phyloP scores from a whole-genome alignment of 2,888 invertebrate species.

The Sussaba pulchella region DNA sequence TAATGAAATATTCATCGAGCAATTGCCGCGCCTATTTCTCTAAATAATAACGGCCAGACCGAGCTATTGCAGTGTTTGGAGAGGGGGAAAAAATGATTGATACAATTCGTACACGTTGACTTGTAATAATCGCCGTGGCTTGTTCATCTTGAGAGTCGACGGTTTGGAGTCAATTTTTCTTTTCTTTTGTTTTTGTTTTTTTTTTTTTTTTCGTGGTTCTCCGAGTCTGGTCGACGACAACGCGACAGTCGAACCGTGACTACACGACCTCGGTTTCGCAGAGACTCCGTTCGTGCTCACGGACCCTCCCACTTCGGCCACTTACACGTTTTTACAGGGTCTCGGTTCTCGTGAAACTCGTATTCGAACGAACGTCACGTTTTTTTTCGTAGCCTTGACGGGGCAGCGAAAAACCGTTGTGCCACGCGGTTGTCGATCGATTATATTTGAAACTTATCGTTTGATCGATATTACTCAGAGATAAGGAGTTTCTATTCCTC shows the following conservation, averaged over 20 bases:
- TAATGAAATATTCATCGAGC: constrained; percentile 12
- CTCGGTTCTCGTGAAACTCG: neutral
- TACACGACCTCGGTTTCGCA: constrained; percentile 26
- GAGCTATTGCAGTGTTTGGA: neutral
- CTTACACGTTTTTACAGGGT: neutral
- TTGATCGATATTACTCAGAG: neutral
- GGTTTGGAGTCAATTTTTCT: constrained; percentile 10
- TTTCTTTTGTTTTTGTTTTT: neutral
- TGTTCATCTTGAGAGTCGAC: constrained; percentile 24
- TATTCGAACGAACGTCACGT: neutral
- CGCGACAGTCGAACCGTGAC: constrained; percentile 42
- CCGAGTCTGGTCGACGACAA: constrained; percentile 35
- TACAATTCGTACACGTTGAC: neutral
- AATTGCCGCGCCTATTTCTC: constrained; percentile 9
- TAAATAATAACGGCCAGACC: constrained; percentile 1
- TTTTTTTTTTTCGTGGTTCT: constrained; percentile 4
- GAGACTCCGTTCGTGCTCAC: neutral
- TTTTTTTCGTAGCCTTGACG: neutral
- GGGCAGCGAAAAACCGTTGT: neutral
- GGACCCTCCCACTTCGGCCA: constrained; percentile 45
- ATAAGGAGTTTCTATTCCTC: too few relatives aligned
- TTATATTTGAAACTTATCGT: neutral
- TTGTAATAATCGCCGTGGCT: constrained; percentile 29
- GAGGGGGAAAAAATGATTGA: neutral
- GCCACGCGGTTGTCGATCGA: neutral